Evolutionary conservation across 2,888 invertebrate genomes (phyloP).

Genomic region (Acanthosepion pharaonis): DNA sequence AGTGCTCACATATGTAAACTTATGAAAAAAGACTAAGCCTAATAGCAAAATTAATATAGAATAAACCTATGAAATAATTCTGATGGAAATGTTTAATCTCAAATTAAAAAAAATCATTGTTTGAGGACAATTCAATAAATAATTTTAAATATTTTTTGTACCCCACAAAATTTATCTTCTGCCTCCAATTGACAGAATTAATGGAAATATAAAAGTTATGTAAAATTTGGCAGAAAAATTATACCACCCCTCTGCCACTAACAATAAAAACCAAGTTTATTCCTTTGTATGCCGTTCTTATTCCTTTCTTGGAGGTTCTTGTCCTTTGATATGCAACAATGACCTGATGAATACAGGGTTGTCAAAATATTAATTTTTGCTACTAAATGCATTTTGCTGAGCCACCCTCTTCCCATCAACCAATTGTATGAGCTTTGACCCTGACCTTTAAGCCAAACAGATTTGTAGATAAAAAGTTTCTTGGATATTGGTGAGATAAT

Average conservation of each 20-base stretch:
- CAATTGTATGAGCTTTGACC: not conserved
- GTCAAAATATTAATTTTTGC: not conserved
- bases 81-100: too few relatives aligned
- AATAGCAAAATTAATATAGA: too few relatives aligned
- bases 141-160: not conserved
- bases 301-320: not conserved
- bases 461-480: not conserved
- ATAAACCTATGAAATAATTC: too few relatives aligned
- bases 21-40: too few relatives aligned
- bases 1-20: too few relatives aligned
- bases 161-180: not conserved
- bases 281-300: not conserved
- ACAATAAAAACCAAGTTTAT: not conserved
- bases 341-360: not conserved
- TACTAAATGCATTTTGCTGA: constrained; percentile 8
- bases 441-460: not conserved
- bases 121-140: not conserved
- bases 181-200: not conserved
- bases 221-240: not conserved
- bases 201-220: not conserved
- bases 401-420: not conserved
- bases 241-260: not conserved
- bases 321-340: not conserved
- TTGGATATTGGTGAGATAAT: not conserved
- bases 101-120: too few relatives aligned